These are phyloP conservation scores for Polietes domitor DNA, from an alignment of 2,888 invertebrate genomes.

Conservation along the genomic window DNA sequence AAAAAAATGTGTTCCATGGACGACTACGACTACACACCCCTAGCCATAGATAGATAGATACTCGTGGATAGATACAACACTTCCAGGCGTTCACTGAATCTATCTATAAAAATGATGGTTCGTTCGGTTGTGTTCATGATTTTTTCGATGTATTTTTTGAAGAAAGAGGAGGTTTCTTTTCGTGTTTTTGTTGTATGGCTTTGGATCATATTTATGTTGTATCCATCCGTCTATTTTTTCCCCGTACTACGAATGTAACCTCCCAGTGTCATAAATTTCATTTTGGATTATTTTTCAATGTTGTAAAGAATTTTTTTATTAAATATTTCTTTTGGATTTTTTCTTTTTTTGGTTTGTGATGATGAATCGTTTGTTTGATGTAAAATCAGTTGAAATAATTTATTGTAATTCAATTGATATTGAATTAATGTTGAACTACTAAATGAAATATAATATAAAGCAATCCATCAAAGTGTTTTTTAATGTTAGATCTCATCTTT, in stretches of 20 bases:
- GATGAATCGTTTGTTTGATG: conserved; percentile 27
- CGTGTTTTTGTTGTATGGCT: neutral
- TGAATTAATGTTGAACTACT: neutral
- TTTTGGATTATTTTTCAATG: neutral
- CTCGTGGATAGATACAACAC: too few species aligned
- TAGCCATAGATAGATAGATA: neutral
- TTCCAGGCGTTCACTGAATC: neutral
- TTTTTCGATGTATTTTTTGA: neutral
- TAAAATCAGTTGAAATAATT: neutral
- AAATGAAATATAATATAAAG: neutral
- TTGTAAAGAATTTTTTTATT: neutral
- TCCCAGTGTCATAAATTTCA: conserved; percentile 28
- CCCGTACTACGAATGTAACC: conserved; percentile 6
- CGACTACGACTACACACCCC: neutral
- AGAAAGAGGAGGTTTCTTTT: neutral
- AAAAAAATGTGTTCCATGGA: conserved; percentile 9
- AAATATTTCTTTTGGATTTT: neutral
- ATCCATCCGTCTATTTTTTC: too few species aligned
- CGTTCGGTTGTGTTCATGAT: neutral
- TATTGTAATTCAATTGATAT: conserved; percentile 13
- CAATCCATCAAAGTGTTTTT: conserved; percentile 6
- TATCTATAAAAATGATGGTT: conserved; percentile 13
- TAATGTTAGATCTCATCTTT: neutral
- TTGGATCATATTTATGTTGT: conserved; percentile 4
- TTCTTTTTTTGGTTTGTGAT: neutral